These are phyloP conservation scores for Brachionus calyciflorus DNA, from an alignment of 1,140 invertebrate species.

Conservation along the genomic window DNA sequence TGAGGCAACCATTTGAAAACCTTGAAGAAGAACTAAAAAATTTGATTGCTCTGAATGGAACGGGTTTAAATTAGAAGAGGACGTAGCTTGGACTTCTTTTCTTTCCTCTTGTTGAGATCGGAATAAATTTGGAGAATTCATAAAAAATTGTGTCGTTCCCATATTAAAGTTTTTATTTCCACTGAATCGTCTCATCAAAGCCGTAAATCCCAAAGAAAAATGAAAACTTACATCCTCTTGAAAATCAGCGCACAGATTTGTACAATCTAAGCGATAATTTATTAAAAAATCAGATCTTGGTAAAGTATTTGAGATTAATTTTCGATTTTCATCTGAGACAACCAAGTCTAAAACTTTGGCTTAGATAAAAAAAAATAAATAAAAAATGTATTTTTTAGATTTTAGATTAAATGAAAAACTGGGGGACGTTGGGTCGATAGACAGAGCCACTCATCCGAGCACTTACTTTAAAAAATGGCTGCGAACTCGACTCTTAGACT, in stretches of 20 bases:
- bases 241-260: slow-evolving; percentile 96
- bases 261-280: slow-evolving; percentile 89
- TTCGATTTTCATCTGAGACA: slow-evolving; percentile 67
- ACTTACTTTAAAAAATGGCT: no score
- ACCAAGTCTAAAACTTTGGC: slow-evolving; percentile 74
- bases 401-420: no score
- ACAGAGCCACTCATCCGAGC: no score
- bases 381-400: slow-evolving; percentile 50
- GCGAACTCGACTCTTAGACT: no score
- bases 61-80: slow-evolving; percentile 11
- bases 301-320: slow-evolving; percentile 68
- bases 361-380: neutral
- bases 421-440: no score
- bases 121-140: neutral
- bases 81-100: neutral
- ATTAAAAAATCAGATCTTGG: slow-evolving; percentile 91
- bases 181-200: slow-evolving; percentile 52
- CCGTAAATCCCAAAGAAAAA: slow-evolving; percentile 59
- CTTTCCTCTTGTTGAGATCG: no score
- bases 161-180: slow-evolving; percentile 22
- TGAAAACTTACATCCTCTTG: slow-evolving; percentile 50
- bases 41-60: neutral
- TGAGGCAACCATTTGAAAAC: slow-evolving; percentile 20
- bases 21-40: slow-evolving; percentile 9
- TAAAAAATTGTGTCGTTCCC: slow-evolving; percentile 23